These are phyloP conservation scores for Pachypanchax playfairii DNA, from an alignment of 2,113 vertebrate species.

Conservation along the genomic window DNA sequence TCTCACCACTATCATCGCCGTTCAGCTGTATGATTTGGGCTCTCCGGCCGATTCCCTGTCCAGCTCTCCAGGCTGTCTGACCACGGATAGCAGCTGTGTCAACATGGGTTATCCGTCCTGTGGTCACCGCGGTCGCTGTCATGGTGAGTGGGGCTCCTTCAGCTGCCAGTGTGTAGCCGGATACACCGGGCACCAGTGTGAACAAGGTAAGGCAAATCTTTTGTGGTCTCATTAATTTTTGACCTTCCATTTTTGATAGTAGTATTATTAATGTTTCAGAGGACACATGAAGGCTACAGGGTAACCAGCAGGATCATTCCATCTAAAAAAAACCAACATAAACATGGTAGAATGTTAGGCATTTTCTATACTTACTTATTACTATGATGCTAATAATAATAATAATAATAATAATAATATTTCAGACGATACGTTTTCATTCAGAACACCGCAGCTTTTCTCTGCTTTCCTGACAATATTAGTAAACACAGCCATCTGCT, in stretches of 20 bases:
- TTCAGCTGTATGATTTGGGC: slow-evolving; percentile 85
- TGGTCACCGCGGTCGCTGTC: slow-evolving; percentile 82
- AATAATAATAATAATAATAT: no score
- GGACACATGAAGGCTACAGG: background rate
- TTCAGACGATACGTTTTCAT: background rate
- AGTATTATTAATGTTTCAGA: background rate
- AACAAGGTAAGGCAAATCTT: slow-evolving; percentile 79
- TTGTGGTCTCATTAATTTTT: background rate
- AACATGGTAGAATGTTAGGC: no score
- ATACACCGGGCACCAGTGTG: slow-evolving; percentile 85
- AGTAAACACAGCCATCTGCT: background rate
- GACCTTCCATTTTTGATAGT: no score
- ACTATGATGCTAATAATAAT: no score
- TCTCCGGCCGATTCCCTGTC: slow-evolving; percentile 83
- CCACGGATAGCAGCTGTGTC: slow-evolving; percentile 85
- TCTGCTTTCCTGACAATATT: background rate
- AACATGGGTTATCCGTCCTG: slow-evolving; percentile 85
- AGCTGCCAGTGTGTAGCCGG: slow-evolving; percentile 85
- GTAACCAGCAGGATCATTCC: no score
- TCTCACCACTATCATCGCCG: slow-evolving; percentile 34
- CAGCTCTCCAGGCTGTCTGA: slow-evolving; percentile 84
- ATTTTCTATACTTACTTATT: no score
- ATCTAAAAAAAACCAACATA: no score
- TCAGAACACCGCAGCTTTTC: background rate
- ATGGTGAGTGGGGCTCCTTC: slow-evolving; percentile 86